Conservation (phyloP, 2,113 vertebrate genomes). For the Acinonyx jubatus region DNA sequence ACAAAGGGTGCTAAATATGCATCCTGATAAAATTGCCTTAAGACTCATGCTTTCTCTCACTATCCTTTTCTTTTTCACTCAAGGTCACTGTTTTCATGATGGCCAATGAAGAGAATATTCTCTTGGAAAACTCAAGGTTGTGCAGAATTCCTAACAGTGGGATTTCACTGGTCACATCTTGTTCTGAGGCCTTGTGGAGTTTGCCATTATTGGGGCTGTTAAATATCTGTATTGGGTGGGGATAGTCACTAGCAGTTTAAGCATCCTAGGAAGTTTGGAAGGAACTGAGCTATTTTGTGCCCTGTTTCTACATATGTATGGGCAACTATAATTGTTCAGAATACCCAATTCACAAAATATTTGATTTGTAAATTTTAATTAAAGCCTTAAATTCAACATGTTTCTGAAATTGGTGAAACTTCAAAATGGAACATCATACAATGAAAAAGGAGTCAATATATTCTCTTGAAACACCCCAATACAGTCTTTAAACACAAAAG, state of each 20-base stretch:
- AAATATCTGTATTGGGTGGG: neutral
- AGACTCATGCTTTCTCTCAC: neutral
- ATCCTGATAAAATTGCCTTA: neutral
- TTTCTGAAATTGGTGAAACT: conserved; percentile 31
- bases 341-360: neutral
- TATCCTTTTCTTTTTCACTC: neutral
- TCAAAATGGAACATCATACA: conserved; percentile 28
- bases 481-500: neutral
- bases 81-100: neutral
- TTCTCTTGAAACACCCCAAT: conserved; percentile 3
- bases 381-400: conserved; percentile 3
- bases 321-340: neutral
- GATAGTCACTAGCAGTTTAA: neutral
- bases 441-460: neutral
- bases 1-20: neutral
- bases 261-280: neutral
- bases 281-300: neutral
- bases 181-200: neutral
- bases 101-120: neutral
- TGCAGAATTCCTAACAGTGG: neutral
- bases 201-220: neutral
- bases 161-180: neutral
- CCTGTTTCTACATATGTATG: neutral
- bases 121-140: conserved; percentile 7
- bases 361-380: conserved; percentile 15